Conservation (phyloP, 2,888 invertebrate species). For the Lasioglossum calceatum region DNA sequence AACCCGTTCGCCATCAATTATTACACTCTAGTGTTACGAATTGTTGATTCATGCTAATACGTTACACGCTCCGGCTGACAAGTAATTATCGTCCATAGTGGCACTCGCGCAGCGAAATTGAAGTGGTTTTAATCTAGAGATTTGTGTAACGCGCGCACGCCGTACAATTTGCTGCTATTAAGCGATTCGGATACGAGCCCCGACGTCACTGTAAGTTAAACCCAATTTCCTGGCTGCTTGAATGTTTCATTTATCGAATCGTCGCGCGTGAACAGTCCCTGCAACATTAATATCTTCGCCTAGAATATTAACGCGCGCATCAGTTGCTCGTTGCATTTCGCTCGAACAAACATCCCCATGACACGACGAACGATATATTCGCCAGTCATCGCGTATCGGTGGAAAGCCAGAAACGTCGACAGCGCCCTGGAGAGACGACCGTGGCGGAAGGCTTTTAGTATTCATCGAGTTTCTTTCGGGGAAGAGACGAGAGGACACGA, state of each 20-base stretch:
- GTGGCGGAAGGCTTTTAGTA: neutral
- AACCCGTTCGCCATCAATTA: slow-evolving; percentile 44
- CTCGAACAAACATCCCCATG: neutral
- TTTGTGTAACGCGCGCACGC: slow-evolving; percentile 13
- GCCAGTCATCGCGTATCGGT: neutral
- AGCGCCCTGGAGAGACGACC: neutral
- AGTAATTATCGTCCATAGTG: slow-evolving; percentile 37
- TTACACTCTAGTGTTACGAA: slow-evolving; percentile 18
- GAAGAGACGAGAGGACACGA: neutral
- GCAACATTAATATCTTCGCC: neutral
- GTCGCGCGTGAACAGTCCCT: neutral
- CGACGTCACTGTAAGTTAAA: neutral
- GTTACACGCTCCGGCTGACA: slow-evolving; percentile 22
- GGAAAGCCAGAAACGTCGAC: neutral
- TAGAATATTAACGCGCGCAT: neutral
- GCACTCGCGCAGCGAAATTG: slow-evolving; percentile 24
- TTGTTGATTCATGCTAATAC: slow-evolving; percentile 40
- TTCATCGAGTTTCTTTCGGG: slow-evolving; percentile 21
- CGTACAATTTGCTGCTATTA: slow-evolving; percentile 1
- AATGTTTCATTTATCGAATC: slow-evolving; percentile 16
- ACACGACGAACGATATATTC: neutral
- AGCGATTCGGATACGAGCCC: slow-evolving; percentile 3
- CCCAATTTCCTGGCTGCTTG: slow-evolving; percentile 7
- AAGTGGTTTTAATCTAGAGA: slow-evolving; percentile 33
- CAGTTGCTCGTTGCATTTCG: neutral